Percentiles rank a stretch among this genome's conserved stretches.
Evolutionary conservation across 64 coral and sea anemone genomes (phyloP).

Genomic region (Trachythela sp.): DNA sequence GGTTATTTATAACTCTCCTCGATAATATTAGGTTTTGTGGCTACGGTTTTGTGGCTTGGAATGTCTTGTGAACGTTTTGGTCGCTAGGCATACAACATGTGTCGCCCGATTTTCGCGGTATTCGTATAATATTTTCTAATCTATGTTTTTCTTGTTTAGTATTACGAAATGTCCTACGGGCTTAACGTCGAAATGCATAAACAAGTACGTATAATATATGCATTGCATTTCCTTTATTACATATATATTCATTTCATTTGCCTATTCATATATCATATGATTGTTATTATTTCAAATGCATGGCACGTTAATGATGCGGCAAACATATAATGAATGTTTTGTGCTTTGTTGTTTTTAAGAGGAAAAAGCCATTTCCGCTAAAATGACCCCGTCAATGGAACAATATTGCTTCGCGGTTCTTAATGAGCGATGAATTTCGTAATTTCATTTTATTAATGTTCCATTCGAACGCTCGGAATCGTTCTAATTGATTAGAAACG

Average conservation of each 20-base stretch:
- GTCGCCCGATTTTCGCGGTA: not conserved
- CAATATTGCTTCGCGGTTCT: not conserved
- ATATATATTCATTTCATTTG: not conserved
- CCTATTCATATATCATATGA: conserved; percentile 6
- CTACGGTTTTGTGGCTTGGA: not conserved
- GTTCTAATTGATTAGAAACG: not conserved
- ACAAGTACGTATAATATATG: conserved; percentile 55
- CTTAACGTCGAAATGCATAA: conserved; percentile 99
- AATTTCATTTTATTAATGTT: not conserved
- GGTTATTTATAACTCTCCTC: conserved; percentile 6
- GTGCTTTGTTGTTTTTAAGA: conserved; percentile 17
- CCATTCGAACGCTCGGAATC: not conserved
- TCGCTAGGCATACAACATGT: not conserved
- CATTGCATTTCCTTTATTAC: not conserved
- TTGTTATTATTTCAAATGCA: conserved; percentile 7
- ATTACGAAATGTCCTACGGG: conserved; percentile 99
- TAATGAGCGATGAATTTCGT: not conserved
- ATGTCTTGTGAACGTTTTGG: not conserved
- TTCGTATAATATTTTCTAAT: not conserved
- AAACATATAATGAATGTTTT: conserved; percentile 12
- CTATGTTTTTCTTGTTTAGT: conserved; percentile 60
- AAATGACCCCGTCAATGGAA: not conserved
- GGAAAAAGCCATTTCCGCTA: conserved; percentile 14
- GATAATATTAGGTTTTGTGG: conserved; percentile 11
- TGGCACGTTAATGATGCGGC: not conserved